Evolutionary conservation across 2,888 invertebrate genomes (phyloP), one percentile per base, ranked within the genome.

Genomic region (Physocephala rufipes): DNA sequence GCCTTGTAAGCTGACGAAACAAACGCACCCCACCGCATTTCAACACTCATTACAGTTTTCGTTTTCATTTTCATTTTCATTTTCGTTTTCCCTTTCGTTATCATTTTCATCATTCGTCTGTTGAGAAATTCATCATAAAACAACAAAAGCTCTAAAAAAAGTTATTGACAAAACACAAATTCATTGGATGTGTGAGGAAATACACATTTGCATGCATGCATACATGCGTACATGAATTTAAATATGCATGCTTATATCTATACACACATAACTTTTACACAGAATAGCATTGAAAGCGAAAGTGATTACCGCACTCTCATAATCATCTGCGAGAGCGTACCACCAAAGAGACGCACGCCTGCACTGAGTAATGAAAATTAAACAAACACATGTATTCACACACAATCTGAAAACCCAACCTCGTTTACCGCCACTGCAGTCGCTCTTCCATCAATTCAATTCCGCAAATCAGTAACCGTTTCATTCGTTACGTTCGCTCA

Each of bases 201-300:
- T 26, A 28, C 9, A 55, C 28, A 12, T 26, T 16, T 63, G 9
- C 47, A 47, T 21, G 24, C 30, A 19, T 43, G 5, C 21, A 19
- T 26, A 47, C 24, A 21, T 5, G 4, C 3, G 26, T 28, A 13
- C 47, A 2, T n/a, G 28, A n/a, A n/a, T n/a, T n/a, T n/a, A n/a
- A n/a, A n/a, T n/a, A n/a, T n/a, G n/a, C n/a, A n/a, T n/a, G n/a
- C n/a, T n/a, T n/a, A n/a, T n/a, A n/a, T 61, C 30, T 1, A 24
- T 2, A 16, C 16, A 26, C 7, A 47, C 16, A 24, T 7, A 16
- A 47, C 16, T 36, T 7, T 36, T 36, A 7, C 9, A 45, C 12
- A 55, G 55, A 43, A 58, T 45, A 51, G 76, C 76, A 78, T 76
- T 78, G 79, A 84, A 84, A 84, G 80, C 82, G 85, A 84, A 84